Percentiles rank a stretch among this genome's conserved stretches.
Evolutionary conservation across 2,888 invertebrate genomes (phyloP).

Genomic region (Himalopsyche kuldschensis): DNA sequence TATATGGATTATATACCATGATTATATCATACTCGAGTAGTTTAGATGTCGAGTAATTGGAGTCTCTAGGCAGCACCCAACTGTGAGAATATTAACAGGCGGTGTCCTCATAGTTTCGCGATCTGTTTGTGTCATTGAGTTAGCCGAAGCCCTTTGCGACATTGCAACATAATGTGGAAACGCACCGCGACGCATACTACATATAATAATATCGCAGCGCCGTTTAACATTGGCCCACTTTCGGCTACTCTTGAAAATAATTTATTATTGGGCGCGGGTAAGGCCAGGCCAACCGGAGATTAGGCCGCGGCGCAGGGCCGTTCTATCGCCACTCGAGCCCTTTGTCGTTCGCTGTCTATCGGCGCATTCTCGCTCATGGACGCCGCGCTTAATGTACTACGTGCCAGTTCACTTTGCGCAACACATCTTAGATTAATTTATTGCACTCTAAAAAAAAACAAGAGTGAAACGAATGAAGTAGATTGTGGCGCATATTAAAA

Average conservation of each 20-base stretch:
- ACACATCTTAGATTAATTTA: not conserved
- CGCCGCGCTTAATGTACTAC: not conserved
- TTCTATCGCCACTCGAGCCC: not conserved
- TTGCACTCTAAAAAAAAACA: not conserved
- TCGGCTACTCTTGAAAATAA: slow-evolving; percentile 20
- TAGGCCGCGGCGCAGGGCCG: not conserved
- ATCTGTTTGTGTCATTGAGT: not conserved
- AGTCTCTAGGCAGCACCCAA: too few species aligned
- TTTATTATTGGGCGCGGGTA: slow-evolving; percentile 10
- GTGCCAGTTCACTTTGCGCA: not conserved
- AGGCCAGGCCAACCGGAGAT: not conserved
- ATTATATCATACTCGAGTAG: too few species aligned
- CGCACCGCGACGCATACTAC: not conserved
- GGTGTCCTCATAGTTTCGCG: not conserved
- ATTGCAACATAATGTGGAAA: not conserved
- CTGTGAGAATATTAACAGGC: too few species aligned
- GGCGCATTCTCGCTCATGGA: not conserved
- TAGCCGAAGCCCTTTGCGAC: not conserved
- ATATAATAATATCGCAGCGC: not conserved
- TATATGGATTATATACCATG: too few species aligned
- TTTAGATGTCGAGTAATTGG: too few species aligned
- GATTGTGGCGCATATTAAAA: not conserved
- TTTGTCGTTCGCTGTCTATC: not conserved
- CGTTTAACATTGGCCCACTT: slow-evolving; percentile 36
- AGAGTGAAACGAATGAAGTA: not conserved